Evolutionary conservation across 2,797 vertebrate species (phyloP), one percentile per base, ranked within the genome.

Genomic region (Ceryle rudis): DNA sequence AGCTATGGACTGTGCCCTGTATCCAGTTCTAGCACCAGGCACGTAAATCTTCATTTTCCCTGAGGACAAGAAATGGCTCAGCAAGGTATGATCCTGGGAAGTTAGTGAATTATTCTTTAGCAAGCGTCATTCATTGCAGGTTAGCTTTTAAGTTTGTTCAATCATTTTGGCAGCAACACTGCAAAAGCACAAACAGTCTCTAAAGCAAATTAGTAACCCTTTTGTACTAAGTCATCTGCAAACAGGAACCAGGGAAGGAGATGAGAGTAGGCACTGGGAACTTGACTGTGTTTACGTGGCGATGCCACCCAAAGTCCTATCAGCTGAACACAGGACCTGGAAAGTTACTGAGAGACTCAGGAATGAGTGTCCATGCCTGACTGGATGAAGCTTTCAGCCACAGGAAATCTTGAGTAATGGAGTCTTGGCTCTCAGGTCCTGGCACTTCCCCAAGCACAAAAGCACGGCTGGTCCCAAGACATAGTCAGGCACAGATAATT

Each of bases 281-380:
- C 44, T 67, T 3, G 4, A 9, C 25, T 77, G 21, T 13, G 25
- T 10, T 26, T 25, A 2, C 0, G 0, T 29, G n/a, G 52, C n/a
- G 26, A 26, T 47, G 70, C 26, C 73, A 72, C 9, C 20, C 51
- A 26, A 66, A 75, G n/a, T 39, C 13, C 60, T 87, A 2, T 35
- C 37, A 66, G 44, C 12, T 64, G 52, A 80, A 47, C 42, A 26
- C 7, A 66, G 18, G 42, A 33, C 14, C 14, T 10, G n/a, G 49
- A 55, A 86, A 69, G 29, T 23, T 54, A 66, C 13, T 3, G 31
- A 57, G 18, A 51, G 23, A 33, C 6, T 17, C 47, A 58, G 11
- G 55, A 89, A 14, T 11, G 14, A 54, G 29, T 11, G 29, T 54
- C 52, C 52, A 54, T 75, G 11, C 17, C 42, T 35, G 31, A 25